Evolutionary conservation across 2,888 invertebrate genomes (phyloP).

Genomic region (Lepidocyrtoides sp.): DNA sequence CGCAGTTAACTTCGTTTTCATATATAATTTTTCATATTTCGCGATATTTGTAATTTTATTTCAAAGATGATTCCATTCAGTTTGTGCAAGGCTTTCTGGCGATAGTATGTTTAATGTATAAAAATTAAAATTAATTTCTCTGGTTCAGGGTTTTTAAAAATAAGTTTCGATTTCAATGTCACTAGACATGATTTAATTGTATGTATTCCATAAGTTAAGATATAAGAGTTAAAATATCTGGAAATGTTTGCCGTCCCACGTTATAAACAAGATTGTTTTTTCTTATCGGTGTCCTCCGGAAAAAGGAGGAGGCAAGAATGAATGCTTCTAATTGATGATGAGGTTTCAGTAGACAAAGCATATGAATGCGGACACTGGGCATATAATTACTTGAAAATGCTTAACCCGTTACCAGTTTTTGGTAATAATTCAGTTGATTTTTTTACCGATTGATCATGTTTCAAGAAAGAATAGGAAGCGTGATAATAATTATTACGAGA

Average conservation of each 20-base stretch:
- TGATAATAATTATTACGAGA: conserved; percentile 79
- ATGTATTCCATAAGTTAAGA: conserved; percentile 51
- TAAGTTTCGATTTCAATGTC: conserved; percentile 55
- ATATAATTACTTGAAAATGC: conserved; percentile 59
- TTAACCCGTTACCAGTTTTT: conserved; percentile 61
- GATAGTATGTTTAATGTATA: conserved; percentile 50
- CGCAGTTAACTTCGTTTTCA: conserved; percentile 39
- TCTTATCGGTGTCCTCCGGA: conserved; percentile 75
- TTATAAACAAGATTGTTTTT: conserved; percentile 60
- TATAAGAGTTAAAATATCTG: conserved; percentile 71
- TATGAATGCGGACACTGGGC: conserved; percentile 71
- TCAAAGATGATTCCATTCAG: conserved; percentile 74
- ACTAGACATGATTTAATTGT: conserved; percentile 33
- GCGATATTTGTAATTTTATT: conserved; percentile 35
- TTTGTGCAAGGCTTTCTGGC: conserved; percentile 67
- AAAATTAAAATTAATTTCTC: conserved; percentile 68
- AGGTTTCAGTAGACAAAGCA: conserved; percentile 46
- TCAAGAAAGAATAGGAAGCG: conserved; percentile 54
- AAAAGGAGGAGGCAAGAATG: conserved; percentile 45
- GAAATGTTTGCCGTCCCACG: conserved; percentile 85
- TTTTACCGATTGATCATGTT: conserved; percentile 80
- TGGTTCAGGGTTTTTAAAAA: conserved; percentile 71
- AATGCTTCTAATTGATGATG: conserved; percentile 67
- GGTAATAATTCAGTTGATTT: conserved; percentile 68
- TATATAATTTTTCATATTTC: conserved; percentile 50